Conservation (phyloP, 2,113 vertebrate genomes). For the Cyanoliseus patagonus region DNA sequence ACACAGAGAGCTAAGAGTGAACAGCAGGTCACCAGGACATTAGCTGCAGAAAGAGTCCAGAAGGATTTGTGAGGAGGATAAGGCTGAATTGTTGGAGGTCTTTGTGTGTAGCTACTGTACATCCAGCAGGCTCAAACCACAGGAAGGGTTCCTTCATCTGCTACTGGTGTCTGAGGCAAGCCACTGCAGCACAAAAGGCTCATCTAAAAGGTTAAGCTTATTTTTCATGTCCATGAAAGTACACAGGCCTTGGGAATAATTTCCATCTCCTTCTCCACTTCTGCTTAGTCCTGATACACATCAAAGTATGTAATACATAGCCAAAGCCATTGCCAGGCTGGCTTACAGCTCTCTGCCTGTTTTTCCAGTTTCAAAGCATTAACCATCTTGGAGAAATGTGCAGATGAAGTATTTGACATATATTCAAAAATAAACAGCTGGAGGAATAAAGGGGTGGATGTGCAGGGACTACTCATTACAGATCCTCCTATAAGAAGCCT, state of each 20-base stretch:
- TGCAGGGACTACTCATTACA: neutral
- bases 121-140: neutral
- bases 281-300: neutral
- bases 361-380: neutral
- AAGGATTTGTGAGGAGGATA: neutral
- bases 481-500: neutral
- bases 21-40: neutral
- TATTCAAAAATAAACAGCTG: neutral
- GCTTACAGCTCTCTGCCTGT: neutral
- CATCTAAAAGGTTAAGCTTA: constrained; percentile 6
- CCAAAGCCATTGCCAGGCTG: neutral
- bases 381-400: neutral
- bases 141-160: neutral
- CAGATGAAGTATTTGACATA: neutral
- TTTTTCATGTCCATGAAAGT: neutral
- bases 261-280: neutral
- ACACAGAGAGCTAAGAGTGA: neutral
- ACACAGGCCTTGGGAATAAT: neutral
- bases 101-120: neutral
- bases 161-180: neutral
- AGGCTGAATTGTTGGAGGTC: neutral
- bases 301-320: neutral
- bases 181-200: neutral
- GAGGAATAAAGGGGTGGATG: neutral
- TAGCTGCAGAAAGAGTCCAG: neutral